Percentiles rank a stretch among this genome's conserved stretches.
Evolutionary conservation across 1,140 invertebrate genomes (phyloP).

Genomic region (Sinella curviseta): DNA sequence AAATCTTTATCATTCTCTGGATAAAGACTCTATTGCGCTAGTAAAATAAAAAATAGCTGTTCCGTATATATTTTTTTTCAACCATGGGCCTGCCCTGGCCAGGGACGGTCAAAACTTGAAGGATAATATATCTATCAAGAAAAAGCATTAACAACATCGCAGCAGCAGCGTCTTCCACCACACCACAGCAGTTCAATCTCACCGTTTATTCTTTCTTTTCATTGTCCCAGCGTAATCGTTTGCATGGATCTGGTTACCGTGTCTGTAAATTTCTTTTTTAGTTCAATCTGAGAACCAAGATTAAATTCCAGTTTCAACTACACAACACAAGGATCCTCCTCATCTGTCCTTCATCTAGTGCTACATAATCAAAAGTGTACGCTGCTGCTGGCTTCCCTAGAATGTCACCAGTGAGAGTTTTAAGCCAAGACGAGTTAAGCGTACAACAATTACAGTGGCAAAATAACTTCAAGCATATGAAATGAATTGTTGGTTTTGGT

Average conservation of each 20-base stretch:
- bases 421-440: too few relatives aligned
- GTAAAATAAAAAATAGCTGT: neutral
- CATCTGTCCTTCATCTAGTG: neutral
- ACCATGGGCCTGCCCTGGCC: neutral
- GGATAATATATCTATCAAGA: neutral
- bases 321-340: too few relatives aligned
- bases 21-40: neutral
- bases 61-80: neutral
- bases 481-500: slow-evolving; percentile 9
- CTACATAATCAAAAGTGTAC: neutral
- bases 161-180: too few relatives aligned
- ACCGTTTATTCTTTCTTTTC: neutral
- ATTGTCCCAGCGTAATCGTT: too few relatives aligned
- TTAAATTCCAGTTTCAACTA: slow-evolving; percentile 9
- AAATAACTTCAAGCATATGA: neutral
- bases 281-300: too few relatives aligned
- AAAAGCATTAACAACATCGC: neutral
- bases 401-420: too few relatives aligned
- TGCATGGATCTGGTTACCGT: too few relatives aligned
- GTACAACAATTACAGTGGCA: slow-evolving; percentile 15
- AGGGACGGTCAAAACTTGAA: neutral
- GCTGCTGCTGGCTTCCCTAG: neutral
- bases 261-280: too few relatives aligned
- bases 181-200: too few relatives aligned
- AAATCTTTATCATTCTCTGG: slow-evolving; percentile 14